Conservation (phyloP, 2,797 vertebrate genomes). For the Danio albolineatus region DNA sequence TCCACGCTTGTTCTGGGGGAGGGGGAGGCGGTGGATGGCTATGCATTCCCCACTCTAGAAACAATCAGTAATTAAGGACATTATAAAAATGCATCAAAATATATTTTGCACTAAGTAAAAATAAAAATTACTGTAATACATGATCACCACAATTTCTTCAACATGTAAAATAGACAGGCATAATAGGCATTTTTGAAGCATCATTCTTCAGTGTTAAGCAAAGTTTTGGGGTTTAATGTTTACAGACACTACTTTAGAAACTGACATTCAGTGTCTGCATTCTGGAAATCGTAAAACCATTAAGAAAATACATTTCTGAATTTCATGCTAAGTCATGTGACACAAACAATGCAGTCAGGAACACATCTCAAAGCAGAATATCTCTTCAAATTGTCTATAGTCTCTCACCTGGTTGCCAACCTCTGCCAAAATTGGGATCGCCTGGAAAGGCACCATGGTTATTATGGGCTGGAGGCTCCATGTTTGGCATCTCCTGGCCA, state of each 20-base stretch:
- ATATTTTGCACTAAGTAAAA: too few species aligned
- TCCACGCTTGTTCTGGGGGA: constrained; percentile 95
- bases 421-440: constrained; percentile 92
- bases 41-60: constrained; percentile 95
- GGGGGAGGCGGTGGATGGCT: constrained; percentile 88
- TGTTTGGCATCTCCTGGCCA: constrained; percentile 46
- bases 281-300: background rate
- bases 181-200: too few species aligned
- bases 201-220: too few species aligned
- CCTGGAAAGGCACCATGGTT: constrained; percentile 92
- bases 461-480: constrained; percentile 73
- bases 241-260: too few species aligned
- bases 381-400: background rate
- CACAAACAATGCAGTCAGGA: background rate
- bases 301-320: background rate
- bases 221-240: too few species aligned
- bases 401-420: constrained; percentile 95
- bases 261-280: too few species aligned
- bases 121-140: too few species aligned
- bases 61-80: constrained; percentile 9
- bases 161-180: too few species aligned
- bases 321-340: background rate
- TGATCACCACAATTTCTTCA: too few species aligned
- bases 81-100: background rate
- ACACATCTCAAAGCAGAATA: background rate